Conservation (phyloP, 2,113 vertebrate species). For the Toxotes chatareus region DNA sequence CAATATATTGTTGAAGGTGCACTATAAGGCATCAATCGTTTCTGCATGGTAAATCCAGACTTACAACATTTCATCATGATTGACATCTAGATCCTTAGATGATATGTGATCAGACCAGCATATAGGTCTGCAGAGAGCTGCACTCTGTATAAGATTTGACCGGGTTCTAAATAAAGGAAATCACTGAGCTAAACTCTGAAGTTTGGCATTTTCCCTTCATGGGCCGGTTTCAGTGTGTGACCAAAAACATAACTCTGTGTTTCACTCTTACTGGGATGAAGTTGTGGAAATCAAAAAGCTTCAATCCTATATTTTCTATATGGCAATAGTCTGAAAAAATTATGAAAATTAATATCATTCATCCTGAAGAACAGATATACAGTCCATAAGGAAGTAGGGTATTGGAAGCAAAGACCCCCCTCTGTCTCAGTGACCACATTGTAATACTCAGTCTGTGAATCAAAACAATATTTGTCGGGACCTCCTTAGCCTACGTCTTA, state of each 20-base stretch:
- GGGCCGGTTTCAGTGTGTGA: not conserved
- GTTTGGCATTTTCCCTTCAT: not conserved
- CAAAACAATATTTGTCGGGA: conserved; percentile 12
- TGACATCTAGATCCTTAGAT: not conserved
- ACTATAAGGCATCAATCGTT: not conserved
- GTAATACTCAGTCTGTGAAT: conserved; percentile 14
- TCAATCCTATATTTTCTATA: not conserved
- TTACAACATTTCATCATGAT: not conserved
- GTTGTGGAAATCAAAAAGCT: not conserved
- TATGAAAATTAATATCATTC: not conserved
- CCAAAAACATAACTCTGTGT: not conserved
- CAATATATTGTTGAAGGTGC: not conserved
- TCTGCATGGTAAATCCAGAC: not conserved
- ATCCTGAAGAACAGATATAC: not conserved
- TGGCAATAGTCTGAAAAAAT: not conserved
- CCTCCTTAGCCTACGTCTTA: conserved; percentile 28
- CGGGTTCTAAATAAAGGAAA: conserved; percentile 21
- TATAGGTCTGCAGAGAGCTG: not conserved
- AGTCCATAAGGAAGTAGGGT: not conserved
- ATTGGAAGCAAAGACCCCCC: not conserved
- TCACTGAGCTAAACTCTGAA: not conserved
- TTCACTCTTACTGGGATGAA: not conserved
- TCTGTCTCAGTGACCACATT: not conserved
- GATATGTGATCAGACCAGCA: not conserved
- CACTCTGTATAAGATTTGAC: not conserved